These are phyloP conservation scores for Nasonia oneida DNA, from an alignment of 2,888 invertebrate species.

Conservation along the genomic window DNA sequence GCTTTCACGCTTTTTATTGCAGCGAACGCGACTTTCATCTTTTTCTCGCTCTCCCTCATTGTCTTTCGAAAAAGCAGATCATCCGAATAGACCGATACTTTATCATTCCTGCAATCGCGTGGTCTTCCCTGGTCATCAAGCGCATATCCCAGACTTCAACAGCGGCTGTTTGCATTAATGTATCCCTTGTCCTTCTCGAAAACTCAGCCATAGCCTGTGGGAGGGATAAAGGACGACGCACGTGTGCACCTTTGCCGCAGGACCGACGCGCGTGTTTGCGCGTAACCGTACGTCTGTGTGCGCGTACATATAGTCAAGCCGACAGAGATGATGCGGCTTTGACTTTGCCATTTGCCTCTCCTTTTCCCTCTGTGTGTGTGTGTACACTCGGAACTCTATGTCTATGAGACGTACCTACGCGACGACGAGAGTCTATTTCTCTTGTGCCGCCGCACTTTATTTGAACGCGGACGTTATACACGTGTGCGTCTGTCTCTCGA, in stretches of 20 bases:
- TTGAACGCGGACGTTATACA: background rate
- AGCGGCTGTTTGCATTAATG: background rate
- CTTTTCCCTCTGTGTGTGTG: background rate
- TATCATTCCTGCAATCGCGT: background rate
- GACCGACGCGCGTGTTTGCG: background rate
- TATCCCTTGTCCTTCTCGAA: background rate
- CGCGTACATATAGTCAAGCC: background rate
- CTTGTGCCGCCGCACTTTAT: background rate
- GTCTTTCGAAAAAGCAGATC: background rate
- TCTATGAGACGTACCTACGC: background rate
- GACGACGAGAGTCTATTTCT: background rate
- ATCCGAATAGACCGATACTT: no score
- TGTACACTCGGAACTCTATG: background rate
- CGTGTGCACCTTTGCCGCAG: constrained; percentile 18
- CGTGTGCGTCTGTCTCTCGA: background rate
- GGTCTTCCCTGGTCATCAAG: background rate
- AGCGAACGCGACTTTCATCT: background rate
- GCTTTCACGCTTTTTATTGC: background rate
- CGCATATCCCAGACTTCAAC: background rate
- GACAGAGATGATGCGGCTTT: background rate
- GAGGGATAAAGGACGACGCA: constrained; percentile 13
- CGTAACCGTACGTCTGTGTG: background rate
- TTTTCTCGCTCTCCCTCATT: background rate
- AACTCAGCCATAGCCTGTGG: background rate
- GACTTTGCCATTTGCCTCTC: constrained; percentile 23